Base-by-base conservation (phyloP, 2,888 invertebrate species). In the Timema cristinae region DNA sequence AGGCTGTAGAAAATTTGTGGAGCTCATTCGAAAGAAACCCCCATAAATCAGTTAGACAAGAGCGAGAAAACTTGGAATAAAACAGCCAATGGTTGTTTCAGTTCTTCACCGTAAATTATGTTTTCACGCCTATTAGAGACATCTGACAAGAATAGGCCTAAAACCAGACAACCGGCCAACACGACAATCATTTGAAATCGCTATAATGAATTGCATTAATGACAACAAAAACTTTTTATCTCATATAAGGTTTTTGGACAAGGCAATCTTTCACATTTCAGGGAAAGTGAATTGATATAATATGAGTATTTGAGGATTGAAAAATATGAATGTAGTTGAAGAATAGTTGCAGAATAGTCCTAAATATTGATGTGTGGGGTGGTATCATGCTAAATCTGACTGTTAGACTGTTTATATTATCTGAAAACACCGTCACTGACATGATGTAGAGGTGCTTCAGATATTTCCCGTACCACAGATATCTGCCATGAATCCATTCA, bases 151-250 rank as follows among this genome's bases (percentile, higher is more conserved):
- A 32, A 32, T n/a, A 32, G 32, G 32, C 32, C 32, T 32, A 32
- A 61, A 61, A 61, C 10, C 6, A 10, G 61, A 61, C 61, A 32
- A 61, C 61, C 15, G 61, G 5, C 10, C 61, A 15, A 6, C 1
- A 32, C 61, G 61, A 61, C 2, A 61, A 6, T 61, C 61, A 61
- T 61, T 61, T 13, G 61, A 10, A 61, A 15, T 13, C 10, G 10
- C 10, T 61, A 61, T 32, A 4, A 1, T 61, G 61, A 15, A 61
- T 61, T 6, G 61, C 15, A 61, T 61, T 5, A 4, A 15, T 61
- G 61, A 61, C 32, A 32, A 61, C 61, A 32, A n/a, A 61, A 61
- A 10, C 61, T 61, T 61, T 15, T 61, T 15, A 15, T 61, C 61
- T 4, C 1, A 32, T 6, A 15, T 61, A 61, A 61, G 15, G 61